Evolutionary conservation across 2,888 invertebrate genomes (phyloP).

Genomic region (Panopea generosa): DNA sequence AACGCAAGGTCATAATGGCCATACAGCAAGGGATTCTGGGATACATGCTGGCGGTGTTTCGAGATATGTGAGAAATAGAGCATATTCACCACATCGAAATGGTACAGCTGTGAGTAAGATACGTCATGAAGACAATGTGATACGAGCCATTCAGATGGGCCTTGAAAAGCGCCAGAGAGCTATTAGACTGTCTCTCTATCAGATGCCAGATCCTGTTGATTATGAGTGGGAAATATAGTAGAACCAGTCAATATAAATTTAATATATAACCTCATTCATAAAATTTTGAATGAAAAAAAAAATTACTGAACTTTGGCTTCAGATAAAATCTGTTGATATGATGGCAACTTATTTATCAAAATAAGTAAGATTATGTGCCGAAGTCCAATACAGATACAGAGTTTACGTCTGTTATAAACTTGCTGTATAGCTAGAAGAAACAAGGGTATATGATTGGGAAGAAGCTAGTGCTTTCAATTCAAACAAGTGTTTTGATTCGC

Average conservation of each 20-base stretch:
- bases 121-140: conserved; percentile 69
- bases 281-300: too few species aligned
- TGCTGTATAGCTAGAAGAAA: too few species aligned
- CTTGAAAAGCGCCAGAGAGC: conserved; percentile 75
- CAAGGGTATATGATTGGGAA: too few species aligned
- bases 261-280: too few species aligned
- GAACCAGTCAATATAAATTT: not conserved
- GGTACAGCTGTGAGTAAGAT: conserved; percentile 40
- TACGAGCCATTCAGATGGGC: conserved; percentile 73
- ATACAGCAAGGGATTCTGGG: conserved; percentile 6
- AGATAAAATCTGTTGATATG: too few species aligned
- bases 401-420: too few species aligned
- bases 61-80: conserved; percentile 66
- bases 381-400: too few species aligned
- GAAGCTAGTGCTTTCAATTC: too few species aligned
- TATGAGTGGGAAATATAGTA: conserved; percentile 72
- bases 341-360: too few species aligned
- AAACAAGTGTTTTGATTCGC: too few species aligned
- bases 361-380: too few species aligned
- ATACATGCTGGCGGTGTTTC: conserved; percentile 44
- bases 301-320: too few species aligned
- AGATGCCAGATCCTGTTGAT: conserved; percentile 69
- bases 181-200: conserved; percentile 69
- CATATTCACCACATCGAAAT: conserved; percentile 66
- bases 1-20: conserved; percentile 11